A percentile compares a stretch with the other conserved stretches of the same genome.
Conservation (phyloP, 1,140 invertebrate genomes). For the Sinonovacula constricta region DNA sequence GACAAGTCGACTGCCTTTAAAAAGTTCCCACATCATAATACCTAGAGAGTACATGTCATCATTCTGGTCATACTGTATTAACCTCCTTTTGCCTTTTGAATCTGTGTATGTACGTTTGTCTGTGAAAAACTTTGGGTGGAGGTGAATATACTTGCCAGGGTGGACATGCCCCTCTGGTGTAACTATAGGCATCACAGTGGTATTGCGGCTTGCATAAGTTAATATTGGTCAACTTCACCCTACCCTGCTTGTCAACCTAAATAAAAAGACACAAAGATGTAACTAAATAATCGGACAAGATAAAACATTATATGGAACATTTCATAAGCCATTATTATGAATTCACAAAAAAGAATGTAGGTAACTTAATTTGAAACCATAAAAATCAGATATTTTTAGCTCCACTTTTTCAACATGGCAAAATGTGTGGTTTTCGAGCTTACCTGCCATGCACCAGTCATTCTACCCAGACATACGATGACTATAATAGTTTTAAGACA, state of each 20-base stretch:
- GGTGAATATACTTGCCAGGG: constrained; percentile 36
- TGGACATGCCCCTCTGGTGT: constrained; percentile 3
- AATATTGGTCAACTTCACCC: constrained; percentile 52
- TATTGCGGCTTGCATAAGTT: constrained; percentile 16
- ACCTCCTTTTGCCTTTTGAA: neutral
- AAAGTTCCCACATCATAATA: constrained; percentile 59
- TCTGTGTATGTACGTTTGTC: neutral
- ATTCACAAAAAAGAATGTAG: neutral
- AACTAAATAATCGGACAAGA: neutral
- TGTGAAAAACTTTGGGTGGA: constrained; percentile 39
- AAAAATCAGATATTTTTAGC: neutral
- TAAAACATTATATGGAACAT: neutral
- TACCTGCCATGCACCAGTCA: neutral
- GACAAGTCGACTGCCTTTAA: constrained; percentile 17
- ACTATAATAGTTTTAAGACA: neutral
- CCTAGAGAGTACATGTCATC: constrained; percentile 62
- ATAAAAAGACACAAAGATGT: no score
- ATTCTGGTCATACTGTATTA: constrained; percentile 17
- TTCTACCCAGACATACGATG: neutral
- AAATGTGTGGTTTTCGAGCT: neutral
- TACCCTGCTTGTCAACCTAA: constrained; percentile 40
- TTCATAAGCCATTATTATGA: neutral
- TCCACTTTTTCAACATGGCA: neutral
- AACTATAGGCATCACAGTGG: constrained; percentile 16
- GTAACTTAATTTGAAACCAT: neutral